phyloP scores from a whole-genome alignment of 1,140 invertebrate species.

The Antheraea mylitta region DNA sequence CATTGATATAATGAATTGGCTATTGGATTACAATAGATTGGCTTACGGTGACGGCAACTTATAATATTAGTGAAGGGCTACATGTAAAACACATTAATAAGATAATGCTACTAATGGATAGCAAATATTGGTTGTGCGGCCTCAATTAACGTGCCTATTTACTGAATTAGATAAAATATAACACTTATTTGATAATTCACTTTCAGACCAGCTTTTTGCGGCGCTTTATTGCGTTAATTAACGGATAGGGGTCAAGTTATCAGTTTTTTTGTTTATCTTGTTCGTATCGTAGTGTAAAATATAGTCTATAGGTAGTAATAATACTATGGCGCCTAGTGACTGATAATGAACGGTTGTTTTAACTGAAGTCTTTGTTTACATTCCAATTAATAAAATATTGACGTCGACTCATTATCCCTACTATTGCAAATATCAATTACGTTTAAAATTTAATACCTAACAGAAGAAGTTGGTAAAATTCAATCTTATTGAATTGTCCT shows the following conservation, averaged over 20 bases:
- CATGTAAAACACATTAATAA: conserved; percentile 28
- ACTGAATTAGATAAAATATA: conserved; percentile 17
- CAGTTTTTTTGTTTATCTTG: conserved; percentile 9
- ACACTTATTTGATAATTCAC: conserved; percentile 13
- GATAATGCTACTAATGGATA: conserved; percentile 26
- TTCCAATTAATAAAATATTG: background rate
- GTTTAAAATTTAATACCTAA: too few relatives aligned
- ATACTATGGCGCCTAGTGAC: conserved; percentile 4
- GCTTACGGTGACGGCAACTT: conserved; percentile 14
- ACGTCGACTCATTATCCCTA: background rate
- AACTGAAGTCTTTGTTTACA: background rate
- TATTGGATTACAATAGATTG: conserved; percentile 18
- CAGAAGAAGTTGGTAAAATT: too few relatives aligned
- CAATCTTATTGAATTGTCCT: too few relatives aligned
- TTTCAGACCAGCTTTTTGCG: conserved; percentile 3
- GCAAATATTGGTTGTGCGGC: conserved; percentile 22
- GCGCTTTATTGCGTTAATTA: conserved; percentile 17
- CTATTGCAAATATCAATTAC: background rate
- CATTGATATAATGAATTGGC: conserved; percentile 4
- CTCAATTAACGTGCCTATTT: conserved; percentile 14
- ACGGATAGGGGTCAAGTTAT: conserved; percentile 10
- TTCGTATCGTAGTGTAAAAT: conserved; percentile 3
- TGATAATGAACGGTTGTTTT: background rate
- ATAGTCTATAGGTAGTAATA: background rate
- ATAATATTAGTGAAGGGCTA: conserved; percentile 17